Evolutionary conservation across 1,140 invertebrate genomes (phyloP), one percentile per base, ranked within the genome.

Genomic region (Potamilus streckersoni): DNA sequence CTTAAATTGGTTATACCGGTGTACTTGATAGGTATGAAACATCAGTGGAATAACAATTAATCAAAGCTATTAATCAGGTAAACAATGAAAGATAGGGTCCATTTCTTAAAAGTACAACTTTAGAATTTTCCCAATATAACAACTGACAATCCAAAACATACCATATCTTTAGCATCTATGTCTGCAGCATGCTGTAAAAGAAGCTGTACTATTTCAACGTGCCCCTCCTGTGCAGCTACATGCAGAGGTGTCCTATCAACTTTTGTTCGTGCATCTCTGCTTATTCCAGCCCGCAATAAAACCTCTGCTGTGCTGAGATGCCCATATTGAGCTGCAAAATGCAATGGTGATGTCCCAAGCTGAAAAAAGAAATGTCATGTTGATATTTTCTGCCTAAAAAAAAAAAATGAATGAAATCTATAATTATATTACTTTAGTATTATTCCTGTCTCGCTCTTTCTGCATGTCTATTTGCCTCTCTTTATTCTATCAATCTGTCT

Each of bases 221-320:
- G 94, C 0, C 96, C 96, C 85, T 96, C 95, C 86, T 95, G 95
- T 8, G 94, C 93, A 56, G 96, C 96, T 85, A 96, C 93, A 89
- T 97, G 95, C 58, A 98, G 89, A 62, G 96, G 95, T 31, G 97
- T 97, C 83, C 95, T 92, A 86, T 97, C 96, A 1, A 97, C 96
- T 92, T 98, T 98, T 19, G 96, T 98, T 80, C 95, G 92, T 6
- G 95, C 94, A 91, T 97, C 96, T 82, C 94, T 92, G 56, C 94
- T 95, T 78, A 97, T 95, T 64, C 96, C 96, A 57, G 95, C 95
- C 78, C 93, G 91, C 38, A 97, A 90, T 58, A 98, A 91, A 75
- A 96, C 93, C 82, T 96, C 94, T 76, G 94, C 95, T 68, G 95
- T 95, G 78, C 94, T 94, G 65, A 93, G 85, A 87, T 97, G 95